Conservation (phyloP, 2,113 vertebrate species). For the Cyrtonyx montezumae region DNA sequence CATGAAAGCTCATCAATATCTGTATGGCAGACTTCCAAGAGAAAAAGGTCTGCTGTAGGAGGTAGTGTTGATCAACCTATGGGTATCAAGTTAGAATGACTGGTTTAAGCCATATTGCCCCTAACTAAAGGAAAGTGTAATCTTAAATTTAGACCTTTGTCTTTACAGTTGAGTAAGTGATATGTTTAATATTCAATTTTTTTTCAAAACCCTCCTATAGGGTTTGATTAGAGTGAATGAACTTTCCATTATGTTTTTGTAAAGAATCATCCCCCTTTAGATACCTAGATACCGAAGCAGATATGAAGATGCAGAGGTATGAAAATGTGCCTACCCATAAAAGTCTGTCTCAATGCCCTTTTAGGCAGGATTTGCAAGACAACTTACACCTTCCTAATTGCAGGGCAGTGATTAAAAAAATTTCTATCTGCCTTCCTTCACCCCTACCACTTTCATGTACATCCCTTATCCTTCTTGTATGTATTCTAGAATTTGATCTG, state of each 20-base stretch:
- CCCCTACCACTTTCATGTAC: fast-evolving
- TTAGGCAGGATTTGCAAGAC: background rate
- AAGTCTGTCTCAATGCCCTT: background rate
- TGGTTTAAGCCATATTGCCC: background rate
- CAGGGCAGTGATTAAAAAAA: background rate
- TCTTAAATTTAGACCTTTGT: background rate
- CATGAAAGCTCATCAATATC: background rate
- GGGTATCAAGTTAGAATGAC: background rate
- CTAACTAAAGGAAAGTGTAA: background rate
- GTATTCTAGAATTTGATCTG: background rate
- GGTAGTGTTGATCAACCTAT: background rate
- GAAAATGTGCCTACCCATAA: background rate
- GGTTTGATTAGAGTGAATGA: background rate
- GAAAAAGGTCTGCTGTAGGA: background rate
- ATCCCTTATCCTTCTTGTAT: background rate
- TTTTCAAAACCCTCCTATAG: background rate
- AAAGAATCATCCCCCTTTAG: background rate
- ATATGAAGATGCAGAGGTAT: background rate
- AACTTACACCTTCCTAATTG: background rate
- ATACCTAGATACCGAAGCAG: background rate
- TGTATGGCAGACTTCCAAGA: background rate
- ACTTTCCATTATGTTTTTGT: background rate
- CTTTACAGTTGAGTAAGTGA: background rate
- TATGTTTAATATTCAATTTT: background rate
- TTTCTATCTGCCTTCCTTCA: background rate